These are phyloP conservation scores for Drosophila phalerata DNA, from an alignment of 2,888 invertebrate genomes.

Conservation along the genomic window DNA sequence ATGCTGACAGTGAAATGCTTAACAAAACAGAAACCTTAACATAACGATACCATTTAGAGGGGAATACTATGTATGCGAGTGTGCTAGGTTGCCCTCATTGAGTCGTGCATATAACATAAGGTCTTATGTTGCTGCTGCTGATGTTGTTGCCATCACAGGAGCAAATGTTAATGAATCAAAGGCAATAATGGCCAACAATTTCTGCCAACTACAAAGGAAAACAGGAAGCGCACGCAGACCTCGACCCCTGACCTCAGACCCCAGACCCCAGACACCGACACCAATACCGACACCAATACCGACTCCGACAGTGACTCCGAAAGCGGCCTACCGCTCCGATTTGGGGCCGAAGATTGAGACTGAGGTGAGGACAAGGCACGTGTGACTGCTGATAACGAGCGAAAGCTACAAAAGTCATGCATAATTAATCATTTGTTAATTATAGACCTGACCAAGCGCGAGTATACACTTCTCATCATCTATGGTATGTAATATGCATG, in stretches of 20 bases:
- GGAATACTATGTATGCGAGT: background rate
- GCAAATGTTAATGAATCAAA: conserved; percentile 78
- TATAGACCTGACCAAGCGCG: conserved; percentile 60
- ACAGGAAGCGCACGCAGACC: conserved; percentile 50
- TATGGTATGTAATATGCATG: conserved; percentile 51
- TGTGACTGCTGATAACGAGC: conserved; percentile 65
- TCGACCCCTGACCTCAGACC: conserved; percentile 13
- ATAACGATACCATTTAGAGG: conserved; percentile 46
- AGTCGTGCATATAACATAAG: conserved; percentile 8
- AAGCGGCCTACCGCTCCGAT: too few species aligned
- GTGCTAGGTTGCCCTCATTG: conserved; percentile 21
- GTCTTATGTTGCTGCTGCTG: background rate
- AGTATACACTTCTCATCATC: conserved; percentile 38
- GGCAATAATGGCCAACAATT: conserved; percentile 62
- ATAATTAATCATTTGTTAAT: conserved; percentile 81
- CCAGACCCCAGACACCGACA: too few species aligned
- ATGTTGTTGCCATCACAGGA: conserved; percentile 34
- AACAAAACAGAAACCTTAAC: conserved; percentile 57
- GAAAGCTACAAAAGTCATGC: conserved; percentile 69
- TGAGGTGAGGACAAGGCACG: conserved; percentile 33
- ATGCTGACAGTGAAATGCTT: conserved; percentile 70
- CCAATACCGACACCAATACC: too few species aligned
- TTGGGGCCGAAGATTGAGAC: conserved; percentile 7
- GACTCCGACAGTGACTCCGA: too few species aligned
- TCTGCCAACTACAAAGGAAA: conserved; percentile 57